Base-by-base conservation (phyloP, 2,888 invertebrate genomes). In the Galerucella pusilla region DNA sequence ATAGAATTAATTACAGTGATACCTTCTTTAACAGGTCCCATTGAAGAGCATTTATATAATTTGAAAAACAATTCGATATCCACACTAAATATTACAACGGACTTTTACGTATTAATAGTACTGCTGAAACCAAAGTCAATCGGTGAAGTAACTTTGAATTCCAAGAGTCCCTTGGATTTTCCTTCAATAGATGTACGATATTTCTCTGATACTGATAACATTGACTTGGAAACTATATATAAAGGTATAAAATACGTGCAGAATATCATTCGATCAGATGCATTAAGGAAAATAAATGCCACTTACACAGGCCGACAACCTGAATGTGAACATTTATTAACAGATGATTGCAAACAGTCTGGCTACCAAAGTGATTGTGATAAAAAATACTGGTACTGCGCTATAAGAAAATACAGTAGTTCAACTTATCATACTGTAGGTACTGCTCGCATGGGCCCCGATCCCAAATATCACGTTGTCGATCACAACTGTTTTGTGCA, bases 141-240 rank as follows among this genome's bases (percentile, higher is more conserved):
- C 14, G 85, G 85, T 20, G 75, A 68, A 2, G 76, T 86, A 9
- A 79, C 76, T 42, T 74, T 86, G 42, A 80, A 81, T 77, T 83
- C 85, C 9, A 80, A 73, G 0, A 78, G 81, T 76, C 84, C 85
- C 7, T 77, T 81, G 20, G 84, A 85, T 54, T 84, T 83, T 74
- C 85, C 85, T 0, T 5, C 80, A 7, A 85, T 86, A 7, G 77
- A 85, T 74, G 78, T 81, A 0, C 80, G 81, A 16, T 83, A 79
- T 59, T 80, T 83, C 6, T 76, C 80, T 0, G 83, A 85, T 71
- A 12, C 57, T 9, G 20, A 74, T 10, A 68, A 76, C 14, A 68
- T 81, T 14, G 95, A 95, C 81, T 86, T 91, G 0, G 95, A 95
- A 81, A 91, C 90, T 2, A 87, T 93, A 11, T 88, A 93, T 1